Evolutionary conservation across 1,140 invertebrate species (phyloP).

Genomic region (Pantala flavescens): DNA sequence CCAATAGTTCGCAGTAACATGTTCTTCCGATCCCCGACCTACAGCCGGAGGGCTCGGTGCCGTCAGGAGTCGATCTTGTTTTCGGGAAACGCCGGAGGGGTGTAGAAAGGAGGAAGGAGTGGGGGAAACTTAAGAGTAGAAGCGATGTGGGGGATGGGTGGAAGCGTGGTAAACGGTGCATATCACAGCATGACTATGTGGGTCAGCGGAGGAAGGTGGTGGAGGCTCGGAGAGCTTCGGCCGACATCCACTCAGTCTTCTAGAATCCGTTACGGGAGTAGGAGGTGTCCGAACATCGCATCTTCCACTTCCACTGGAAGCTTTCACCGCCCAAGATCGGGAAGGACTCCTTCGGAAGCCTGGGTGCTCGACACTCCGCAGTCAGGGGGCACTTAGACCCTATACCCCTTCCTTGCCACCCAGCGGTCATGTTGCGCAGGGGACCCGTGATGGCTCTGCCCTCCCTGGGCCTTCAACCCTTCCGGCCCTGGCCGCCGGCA

Average conservation of each 20-base stretch:
- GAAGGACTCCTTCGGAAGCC: not conserved
- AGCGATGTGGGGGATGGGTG: not conserved
- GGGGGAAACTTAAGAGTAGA: not conserved
- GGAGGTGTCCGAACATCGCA: not conserved
- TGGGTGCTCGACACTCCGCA: not conserved
- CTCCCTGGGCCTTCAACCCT: constrained; percentile 13
- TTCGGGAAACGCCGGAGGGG: not conserved
- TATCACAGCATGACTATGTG: constrained; percentile 1
- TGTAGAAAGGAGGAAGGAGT: not conserved
- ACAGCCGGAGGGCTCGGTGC: too few species aligned
- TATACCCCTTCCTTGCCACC: constrained; percentile 11
- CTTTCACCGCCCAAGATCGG: not conserved
- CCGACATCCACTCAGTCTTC: not conserved
- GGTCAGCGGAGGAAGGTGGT: not conserved
- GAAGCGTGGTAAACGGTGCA: not conserved
- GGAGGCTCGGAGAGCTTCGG: not conserved
- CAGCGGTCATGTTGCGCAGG: constrained; percentile 9
- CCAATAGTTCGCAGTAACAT: too few species aligned
- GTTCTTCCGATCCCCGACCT: too few species aligned
- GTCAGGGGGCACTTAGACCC: constrained; percentile 9
- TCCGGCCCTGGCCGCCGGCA: constrained; percentile 47
- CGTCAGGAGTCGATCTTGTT: too few species aligned
- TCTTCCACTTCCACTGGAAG: not conserved
- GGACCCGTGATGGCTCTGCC: not conserved
- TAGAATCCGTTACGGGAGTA: not conserved